Evolutionary conservation across 1,140 invertebrate species (phyloP).

Genomic region (Sipha flava): DNA sequence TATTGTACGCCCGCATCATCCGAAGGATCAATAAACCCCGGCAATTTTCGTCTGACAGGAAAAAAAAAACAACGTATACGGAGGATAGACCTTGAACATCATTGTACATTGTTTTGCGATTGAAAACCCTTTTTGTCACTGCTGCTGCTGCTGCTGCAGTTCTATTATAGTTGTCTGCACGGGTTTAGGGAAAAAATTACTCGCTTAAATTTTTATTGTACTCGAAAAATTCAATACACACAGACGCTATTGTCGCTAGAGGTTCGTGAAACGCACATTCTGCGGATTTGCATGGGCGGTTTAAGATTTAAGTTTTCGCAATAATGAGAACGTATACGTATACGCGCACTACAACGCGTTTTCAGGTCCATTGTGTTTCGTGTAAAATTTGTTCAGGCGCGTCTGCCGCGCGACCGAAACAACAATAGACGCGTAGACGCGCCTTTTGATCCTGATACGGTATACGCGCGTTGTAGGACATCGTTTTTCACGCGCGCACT

Average conservation of each 20-base stretch:
- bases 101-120: constrained; percentile 1
- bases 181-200: not conserved
- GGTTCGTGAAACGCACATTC: constrained; percentile 1
- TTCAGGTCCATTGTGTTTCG: not conserved
- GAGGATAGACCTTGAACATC: not conserved
- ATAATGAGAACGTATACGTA: no score
- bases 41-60: not conserved
- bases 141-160: no score
- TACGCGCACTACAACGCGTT: not conserved
- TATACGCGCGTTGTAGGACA: not conserved
- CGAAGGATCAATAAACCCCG: not conserved
- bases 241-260: not conserved
- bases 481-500: not conserved
- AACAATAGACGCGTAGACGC: not conserved
- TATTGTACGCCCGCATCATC: not conserved
- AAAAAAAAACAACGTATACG: not conserved
- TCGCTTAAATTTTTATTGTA: not conserved
- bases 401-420: not conserved
- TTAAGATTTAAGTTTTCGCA: not conserved
- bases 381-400: not conserved
- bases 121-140: not conserved
- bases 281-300: not conserved
- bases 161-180: not conserved
- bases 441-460: not conserved
- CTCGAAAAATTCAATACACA: not conserved